Conservation (phyloP, 2,888 invertebrate genomes). For the Metalampra italica region DNA sequence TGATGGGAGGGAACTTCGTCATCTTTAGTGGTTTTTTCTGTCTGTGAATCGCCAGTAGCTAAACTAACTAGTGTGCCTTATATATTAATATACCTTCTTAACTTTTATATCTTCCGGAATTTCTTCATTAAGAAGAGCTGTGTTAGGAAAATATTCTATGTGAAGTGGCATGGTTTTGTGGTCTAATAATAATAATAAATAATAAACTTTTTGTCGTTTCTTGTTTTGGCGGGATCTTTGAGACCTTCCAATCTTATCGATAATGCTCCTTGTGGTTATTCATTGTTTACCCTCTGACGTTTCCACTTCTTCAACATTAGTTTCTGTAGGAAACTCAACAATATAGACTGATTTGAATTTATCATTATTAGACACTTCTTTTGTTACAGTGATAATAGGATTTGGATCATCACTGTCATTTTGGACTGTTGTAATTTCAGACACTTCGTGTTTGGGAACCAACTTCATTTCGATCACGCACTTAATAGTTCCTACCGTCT, state of each 20-base stretch:
- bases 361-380: constrained; percentile 36
- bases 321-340: constrained; percentile 37
- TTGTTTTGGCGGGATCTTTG: constrained; percentile 21
- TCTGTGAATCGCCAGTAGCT: constrained; percentile 13
- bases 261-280: constrained; percentile 49
- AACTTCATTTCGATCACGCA: constrained; percentile 41
- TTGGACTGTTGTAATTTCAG: constrained; percentile 39
- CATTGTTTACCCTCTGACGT: constrained; percentile 45
- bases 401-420: constrained; percentile 32
- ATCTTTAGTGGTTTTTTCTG: constrained; percentile 45
- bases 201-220: constrained; percentile 19
- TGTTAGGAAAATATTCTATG: constrained; percentile 5
- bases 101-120: constrained; percentile 13
- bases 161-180: constrained; percentile 19
- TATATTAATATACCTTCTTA: too few species aligned
- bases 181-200: constrained; percentile 18
- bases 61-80: constrained; percentile 16
- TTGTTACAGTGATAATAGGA: constrained; percentile 38
- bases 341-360: constrained; percentile 14
- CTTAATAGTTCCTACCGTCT: constrained; percentile 17
- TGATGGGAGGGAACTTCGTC: constrained; percentile 45
- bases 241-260: constrained; percentile 56
- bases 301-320: constrained; percentile 27
- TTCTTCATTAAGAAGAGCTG: constrained; percentile 29
- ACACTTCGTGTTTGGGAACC: constrained; percentile 44